Conservation (phyloP, 2,888 invertebrate genomes). For the Drosophila robusta region DNA sequence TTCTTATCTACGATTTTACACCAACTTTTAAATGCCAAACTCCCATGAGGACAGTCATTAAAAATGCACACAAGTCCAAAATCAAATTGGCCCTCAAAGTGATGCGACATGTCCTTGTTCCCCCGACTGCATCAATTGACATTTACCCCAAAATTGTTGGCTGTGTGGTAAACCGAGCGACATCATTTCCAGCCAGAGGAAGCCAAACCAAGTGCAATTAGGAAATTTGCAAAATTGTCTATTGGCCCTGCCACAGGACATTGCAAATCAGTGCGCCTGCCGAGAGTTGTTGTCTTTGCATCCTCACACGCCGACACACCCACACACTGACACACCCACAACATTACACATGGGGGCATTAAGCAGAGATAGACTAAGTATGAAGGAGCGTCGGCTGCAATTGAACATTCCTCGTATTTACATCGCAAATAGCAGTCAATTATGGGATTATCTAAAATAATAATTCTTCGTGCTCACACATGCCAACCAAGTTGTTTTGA, state of each 20-base stretch:
- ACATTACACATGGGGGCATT: slow-evolving; percentile 5
- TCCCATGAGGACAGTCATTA: slow-evolving; percentile 22
- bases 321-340: not conserved
- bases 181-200: slow-evolving; percentile 50
- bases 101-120: slow-evolving; percentile 24
- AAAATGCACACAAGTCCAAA: slow-evolving; percentile 37
- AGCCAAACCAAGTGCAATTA: slow-evolving; percentile 72
- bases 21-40: slow-evolving; percentile 8
- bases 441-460: slow-evolving; percentile 51
- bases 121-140: slow-evolving; percentile 29
- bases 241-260: slow-evolving; percentile 44
- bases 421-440: slow-evolving; percentile 61
- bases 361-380: slow-evolving; percentile 1
- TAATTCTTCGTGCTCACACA: slow-evolving; percentile 30
- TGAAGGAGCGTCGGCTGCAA: slow-evolving; percentile 8
- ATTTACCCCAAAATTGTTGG: slow-evolving; percentile 47
- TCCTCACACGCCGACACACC: slow-evolving; percentile 32
- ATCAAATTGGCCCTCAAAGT: slow-evolving; percentile 58
- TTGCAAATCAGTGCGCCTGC: slow-evolving; percentile 42
- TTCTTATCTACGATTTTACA: slow-evolving; percentile 4
- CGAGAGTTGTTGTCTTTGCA: slow-evolving; percentile 43
- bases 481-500: not conserved
- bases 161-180: slow-evolving; percentile 50
- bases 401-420: slow-evolving; percentile 33
- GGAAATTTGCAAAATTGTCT: slow-evolving; percentile 70